A percentile compares a stretch with the other conserved stretches of the same genome.
phyloP scores from a whole-genome alignment of 2,797 vertebrate genomes.

The Thripadectes ignobilis region DNA sequence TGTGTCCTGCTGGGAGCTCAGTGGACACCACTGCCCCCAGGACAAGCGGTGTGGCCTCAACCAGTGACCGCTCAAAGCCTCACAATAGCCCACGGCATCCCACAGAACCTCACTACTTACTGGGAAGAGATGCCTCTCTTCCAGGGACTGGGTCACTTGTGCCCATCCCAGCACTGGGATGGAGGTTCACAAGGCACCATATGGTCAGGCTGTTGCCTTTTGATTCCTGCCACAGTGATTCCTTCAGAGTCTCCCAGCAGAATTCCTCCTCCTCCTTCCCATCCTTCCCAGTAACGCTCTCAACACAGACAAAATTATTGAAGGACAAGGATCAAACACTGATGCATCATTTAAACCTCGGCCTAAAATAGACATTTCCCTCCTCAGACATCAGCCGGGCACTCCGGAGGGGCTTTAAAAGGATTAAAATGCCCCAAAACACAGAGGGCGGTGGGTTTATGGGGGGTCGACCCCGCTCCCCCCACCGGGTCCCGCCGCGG shows the following conservation, averaged over 20 bases:
- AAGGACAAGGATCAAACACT: background rate
- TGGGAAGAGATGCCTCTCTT: background rate
- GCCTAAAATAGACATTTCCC: background rate
- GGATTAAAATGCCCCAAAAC: fast-evolving
- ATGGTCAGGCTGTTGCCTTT: background rate
- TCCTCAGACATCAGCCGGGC: fast-evolving
- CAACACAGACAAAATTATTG: background rate
- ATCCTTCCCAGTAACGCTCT: background rate
- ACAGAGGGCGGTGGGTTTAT: background rate
- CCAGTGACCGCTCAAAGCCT: background rate
- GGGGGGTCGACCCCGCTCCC: background rate
- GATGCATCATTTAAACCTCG: background rate
- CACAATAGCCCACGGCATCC: background rate
- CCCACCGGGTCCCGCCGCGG: background rate
- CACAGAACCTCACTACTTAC: background rate
- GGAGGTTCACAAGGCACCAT: background rate
- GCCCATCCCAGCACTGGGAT: background rate
- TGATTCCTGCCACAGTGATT: background rate
- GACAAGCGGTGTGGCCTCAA: fast-evolving
- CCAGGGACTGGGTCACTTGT: background rate
- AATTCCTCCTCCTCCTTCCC: background rate
- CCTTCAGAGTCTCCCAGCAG: background rate
- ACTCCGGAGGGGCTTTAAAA: fast-evolving
- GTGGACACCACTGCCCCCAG: fast-evolving
- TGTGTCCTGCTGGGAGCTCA: background rate